Evolutionary conservation across 2,113 vertebrate genomes (phyloP).

Genomic region (Rhipidura dahli): DNA sequence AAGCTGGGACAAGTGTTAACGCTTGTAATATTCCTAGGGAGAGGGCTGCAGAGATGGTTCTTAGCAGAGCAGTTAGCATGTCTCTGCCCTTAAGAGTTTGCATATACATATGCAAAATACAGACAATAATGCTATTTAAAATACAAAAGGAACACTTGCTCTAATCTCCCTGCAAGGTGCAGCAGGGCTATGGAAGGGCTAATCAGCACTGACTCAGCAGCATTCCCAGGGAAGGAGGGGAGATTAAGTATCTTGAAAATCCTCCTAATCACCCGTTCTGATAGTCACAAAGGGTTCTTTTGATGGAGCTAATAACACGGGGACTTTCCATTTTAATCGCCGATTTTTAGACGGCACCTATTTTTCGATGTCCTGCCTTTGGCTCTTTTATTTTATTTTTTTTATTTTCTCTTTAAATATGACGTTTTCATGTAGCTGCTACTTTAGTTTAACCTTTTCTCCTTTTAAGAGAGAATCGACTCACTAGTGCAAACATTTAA

Average conservation of each 20-base stretch:
- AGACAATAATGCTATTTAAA: neutral
- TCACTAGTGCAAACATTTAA: neutral
- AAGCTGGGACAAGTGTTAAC: neutral
- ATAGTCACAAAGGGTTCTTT: constrained; percentile 46
- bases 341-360: neutral
- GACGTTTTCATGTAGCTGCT: neutral
- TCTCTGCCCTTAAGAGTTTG: neutral
- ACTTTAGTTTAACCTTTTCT: neutral
- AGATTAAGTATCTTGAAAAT: constrained; percentile 49
- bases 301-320: neutral
- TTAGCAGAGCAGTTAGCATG: neutral
- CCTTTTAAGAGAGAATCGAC: neutral
- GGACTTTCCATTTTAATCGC: neutral
- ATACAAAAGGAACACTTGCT: neutral
- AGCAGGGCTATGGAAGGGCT: neutral
- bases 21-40: neutral
- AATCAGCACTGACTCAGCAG: constrained; percentile 16
- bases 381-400: neutral
- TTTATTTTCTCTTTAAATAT: neutral
- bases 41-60: neutral
- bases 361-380: neutral
- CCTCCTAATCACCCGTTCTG: constrained; percentile 14
- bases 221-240: neutral
- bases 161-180: neutral
- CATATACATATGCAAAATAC: neutral